Conservation (phyloP, 2,113 vertebrate species). For the Phaetusa simplex region DNA sequence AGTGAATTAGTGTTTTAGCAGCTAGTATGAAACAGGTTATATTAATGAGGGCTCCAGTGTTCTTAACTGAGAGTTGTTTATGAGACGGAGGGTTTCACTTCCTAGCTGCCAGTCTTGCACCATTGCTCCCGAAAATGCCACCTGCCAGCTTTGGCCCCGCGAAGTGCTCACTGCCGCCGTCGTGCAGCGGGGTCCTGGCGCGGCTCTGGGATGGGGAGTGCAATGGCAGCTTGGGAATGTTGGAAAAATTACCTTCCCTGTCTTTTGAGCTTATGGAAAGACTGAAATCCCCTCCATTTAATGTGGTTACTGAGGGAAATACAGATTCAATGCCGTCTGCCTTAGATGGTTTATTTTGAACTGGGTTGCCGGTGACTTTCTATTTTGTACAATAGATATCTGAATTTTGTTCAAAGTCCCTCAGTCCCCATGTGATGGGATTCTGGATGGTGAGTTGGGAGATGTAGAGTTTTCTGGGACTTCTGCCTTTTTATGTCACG, state of each 20-base stretch:
- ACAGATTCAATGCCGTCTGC: background rate
- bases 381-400: background rate
- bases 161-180: rapidly evolving
- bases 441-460: background rate
- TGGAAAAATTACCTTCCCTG: background rate
- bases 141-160: background rate
- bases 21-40: background rate
- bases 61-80: background rate
- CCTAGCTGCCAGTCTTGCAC: background rate
- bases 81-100: background rate
- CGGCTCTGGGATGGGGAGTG: background rate
- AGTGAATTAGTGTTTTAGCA: background rate
- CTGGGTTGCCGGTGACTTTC: background rate
- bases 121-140: background rate
- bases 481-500: background rate
- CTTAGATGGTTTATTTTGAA: background rate
- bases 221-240: background rate
- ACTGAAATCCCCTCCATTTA: background rate
- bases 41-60: background rate
- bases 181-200: rapidly evolving
- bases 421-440: background rate
- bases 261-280: background rate
- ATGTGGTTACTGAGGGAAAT: background rate
- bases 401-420: background rate
- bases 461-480: background rate